Base-by-base conservation (phyloP, 2,797 vertebrate genomes). In the Pangasius sanitwongsei region DNA sequence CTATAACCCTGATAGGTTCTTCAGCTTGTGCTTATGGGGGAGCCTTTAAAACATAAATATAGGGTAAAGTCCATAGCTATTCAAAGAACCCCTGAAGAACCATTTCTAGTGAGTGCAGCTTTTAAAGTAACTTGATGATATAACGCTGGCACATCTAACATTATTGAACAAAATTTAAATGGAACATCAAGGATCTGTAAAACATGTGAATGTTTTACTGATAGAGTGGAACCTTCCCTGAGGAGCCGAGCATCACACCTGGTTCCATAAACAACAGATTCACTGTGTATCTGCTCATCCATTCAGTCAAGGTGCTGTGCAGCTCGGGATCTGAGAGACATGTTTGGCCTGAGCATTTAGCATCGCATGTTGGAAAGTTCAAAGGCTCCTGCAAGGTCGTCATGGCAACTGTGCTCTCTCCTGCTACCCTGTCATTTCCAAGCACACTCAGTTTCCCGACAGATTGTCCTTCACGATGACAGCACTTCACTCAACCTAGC, bases 401-500 rank as follows among this genome's bases (percentile, higher is more conserved):
- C 97, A 98, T 96, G 95, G 98, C 95, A 96, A 98, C 97, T 94
- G 93, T 95, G 94, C 95, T 97, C 96, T 97, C 96, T 94, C 95
- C 96, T 67, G 96, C 96, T 91, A 95, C 96, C 92, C 95, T 93
- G 25, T 96, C 94, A 94, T 97, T 97, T 96, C 97, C 96, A 93
- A 96, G 96, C 95, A 97, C 95, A 95, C 85, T 83, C 81, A 65
- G 86, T 89, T 87, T 96, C 94, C 95, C 95, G 89, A 95, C 94
- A 53, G 89, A 92, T 80, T 92, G 93, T 95, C 92, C 88, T 83
- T 88, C 95, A 94, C 63, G 95, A 57, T 90, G 87, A 92, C 67
- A 89, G 92, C 91, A 92, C 89, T 95, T 92, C 72, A 87, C 86
- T 87, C 72, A 91, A 90, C 87, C 86, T 85, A 28, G 75, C 13